Percentiles rank a stretch among this genome's conserved stretches.
These are phyloP conservation scores for Anolis carolinensis DNA, from an alignment of 2,113 vertebrate genomes.

Conservation along the genomic window DNA sequence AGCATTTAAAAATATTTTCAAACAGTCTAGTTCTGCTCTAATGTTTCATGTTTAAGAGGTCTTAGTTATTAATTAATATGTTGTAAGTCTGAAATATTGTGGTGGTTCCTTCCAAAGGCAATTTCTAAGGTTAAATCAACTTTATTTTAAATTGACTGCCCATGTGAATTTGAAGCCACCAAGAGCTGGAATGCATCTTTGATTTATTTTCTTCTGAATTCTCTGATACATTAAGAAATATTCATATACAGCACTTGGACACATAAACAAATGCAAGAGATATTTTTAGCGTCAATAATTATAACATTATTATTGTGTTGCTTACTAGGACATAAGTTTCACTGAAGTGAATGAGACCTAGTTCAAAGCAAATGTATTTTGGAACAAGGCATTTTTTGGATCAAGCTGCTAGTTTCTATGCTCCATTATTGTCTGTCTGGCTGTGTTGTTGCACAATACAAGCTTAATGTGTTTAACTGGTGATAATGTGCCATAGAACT, in stretches of 20 bases:
- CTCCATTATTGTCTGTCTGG: conserved; percentile 1
- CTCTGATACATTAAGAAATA: neutral
- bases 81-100: neutral
- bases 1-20: neutral
- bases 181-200: neutral
- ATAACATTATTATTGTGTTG: no score
- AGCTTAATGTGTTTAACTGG: conserved; percentile 57
- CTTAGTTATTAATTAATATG: neutral
- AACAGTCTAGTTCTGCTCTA: neutral
- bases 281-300: no score
- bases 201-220: neutral
- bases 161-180: neutral
- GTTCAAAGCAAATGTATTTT: neutral
- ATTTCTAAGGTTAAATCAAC: neutral
- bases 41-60: neutral
- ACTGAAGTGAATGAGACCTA: neutral
- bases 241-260: no score
- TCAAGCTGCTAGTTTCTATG: neutral
- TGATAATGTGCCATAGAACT: conserved; percentile 37
- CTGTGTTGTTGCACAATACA: neutral
- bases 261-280: neutral
- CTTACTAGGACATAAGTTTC: neutral
- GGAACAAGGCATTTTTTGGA: neutral
- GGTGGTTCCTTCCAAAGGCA: neutral
- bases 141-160: neutral